These are phyloP conservation scores for Coranthus polyacanthus DNA, from an alignment of 2,797 vertebrate species.

Conservation along the genomic window DNA sequence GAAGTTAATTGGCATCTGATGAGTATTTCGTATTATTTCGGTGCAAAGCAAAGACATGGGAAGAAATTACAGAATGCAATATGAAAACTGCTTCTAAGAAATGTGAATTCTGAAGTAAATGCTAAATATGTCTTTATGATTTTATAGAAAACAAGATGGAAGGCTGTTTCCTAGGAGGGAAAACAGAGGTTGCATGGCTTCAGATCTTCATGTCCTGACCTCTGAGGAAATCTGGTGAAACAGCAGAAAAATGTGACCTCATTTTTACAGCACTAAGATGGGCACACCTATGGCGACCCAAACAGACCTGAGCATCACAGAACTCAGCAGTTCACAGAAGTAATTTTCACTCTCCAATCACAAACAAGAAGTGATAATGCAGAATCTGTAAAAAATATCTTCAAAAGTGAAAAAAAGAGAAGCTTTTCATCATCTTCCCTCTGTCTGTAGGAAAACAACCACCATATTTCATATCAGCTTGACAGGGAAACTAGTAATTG, in stretches of 20 bases:
- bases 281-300: slow-evolving; percentile 78
- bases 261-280: slow-evolving; percentile 78
- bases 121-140: background rate
- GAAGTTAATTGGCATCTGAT: slow-evolving; percentile 45
- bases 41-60: slow-evolving; percentile 20
- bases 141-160: slow-evolving; percentile 19
- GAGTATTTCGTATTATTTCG: slow-evolving; percentile 29
- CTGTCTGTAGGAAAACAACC: slow-evolving; percentile 52
- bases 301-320: slow-evolving; percentile 70
- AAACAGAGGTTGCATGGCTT: slow-evolving; percentile 20
- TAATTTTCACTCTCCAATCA: slow-evolving; percentile 70
- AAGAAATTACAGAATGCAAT: background rate
- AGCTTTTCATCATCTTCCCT: slow-evolving; percentile 48
- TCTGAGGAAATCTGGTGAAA: slow-evolving; percentile 79
- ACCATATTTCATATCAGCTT: slow-evolving; percentile 65
- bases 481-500: slow-evolving; percentile 68
- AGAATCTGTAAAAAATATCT: slow-evolving; percentile 62
- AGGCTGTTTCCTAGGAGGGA: slow-evolving; percentile 5
- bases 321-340: slow-evolving; percentile 84
- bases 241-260: slow-evolving; percentile 87
- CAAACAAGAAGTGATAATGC: slow-evolving; percentile 66
- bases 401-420: slow-evolving; percentile 29
- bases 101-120: slow-evolving; percentile 3
- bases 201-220: slow-evolving; percentile 44
- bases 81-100: no score